These are phyloP conservation scores for Emydocephalus ijimae DNA, from an alignment of 2,113 vertebrate genomes.

Conservation along the genomic window DNA sequence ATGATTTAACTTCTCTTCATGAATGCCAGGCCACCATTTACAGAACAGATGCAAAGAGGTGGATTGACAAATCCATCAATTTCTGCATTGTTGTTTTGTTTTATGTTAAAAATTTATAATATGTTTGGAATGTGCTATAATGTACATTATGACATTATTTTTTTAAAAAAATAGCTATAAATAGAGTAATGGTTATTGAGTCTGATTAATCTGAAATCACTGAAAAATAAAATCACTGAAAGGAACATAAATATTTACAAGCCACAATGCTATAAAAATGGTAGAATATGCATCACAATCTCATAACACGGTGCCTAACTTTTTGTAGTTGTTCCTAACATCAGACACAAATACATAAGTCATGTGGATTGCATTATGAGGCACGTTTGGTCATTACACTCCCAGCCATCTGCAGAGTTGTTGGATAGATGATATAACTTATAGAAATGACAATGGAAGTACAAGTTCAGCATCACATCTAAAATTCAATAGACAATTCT, in stretches of 20 bases:
- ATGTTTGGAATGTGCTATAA: neutral
- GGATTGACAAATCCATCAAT: constrained; percentile 12
- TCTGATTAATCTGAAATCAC: neutral
- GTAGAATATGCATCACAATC: neutral
- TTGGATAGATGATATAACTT: neutral
- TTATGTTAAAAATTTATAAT: constrained; percentile 4
- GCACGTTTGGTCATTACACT: neutral
- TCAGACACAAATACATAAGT: neutral
- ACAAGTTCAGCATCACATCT: neutral
- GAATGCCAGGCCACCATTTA: neutral
- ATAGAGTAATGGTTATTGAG: neutral
- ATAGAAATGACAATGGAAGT: neutral
- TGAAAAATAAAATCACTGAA: neutral
- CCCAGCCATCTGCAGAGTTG: neutral
- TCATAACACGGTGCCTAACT: neutral
- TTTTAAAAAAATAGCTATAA: neutral
- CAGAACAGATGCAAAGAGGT: neutral
- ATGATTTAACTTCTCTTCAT: neutral
- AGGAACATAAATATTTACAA: neutral
- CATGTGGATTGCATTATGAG: neutral
- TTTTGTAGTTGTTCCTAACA: neutral
- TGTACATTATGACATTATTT: neutral
- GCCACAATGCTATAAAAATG: neutral
- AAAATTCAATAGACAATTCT: neutral
- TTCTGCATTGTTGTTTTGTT: neutral